Percentiles rank a stretch among this genome's conserved stretches.
Evolutionary conservation across 2,113 vertebrate species (phyloP).

Genomic region (Percopsis transmontana): DNA sequence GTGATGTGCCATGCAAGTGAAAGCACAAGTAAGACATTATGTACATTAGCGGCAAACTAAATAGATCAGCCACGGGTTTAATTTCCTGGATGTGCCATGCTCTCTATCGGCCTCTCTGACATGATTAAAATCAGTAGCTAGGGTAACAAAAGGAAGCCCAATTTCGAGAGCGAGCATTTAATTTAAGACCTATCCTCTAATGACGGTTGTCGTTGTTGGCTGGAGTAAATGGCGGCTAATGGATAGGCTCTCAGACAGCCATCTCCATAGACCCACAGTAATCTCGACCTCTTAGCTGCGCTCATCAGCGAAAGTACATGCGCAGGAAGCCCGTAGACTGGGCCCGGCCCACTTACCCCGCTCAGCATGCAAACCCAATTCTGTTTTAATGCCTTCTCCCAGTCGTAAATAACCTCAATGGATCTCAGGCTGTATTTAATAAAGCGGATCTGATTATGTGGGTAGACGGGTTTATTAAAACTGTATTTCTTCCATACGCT

Average conservation of each 20-base stretch:
- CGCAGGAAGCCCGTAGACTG: slow-evolving; percentile 8
- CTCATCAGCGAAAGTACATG: slow-evolving; percentile 46
- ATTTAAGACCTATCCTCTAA: slow-evolving; percentile 54
- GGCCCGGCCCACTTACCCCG: slow-evolving; percentile 19
- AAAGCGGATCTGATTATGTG: slow-evolving; percentile 51
- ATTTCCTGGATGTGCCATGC: slow-evolving; percentile 16
- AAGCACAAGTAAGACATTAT: slow-evolving; percentile 40
- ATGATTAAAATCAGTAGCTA: slow-evolving; percentile 28
- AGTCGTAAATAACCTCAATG: slow-evolving; percentile 42
- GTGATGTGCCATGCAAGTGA: slow-evolving; percentile 20
- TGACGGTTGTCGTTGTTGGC: slow-evolving; percentile 44
- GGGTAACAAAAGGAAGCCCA: slow-evolving; percentile 28
- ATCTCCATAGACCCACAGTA: slow-evolving; percentile 39
- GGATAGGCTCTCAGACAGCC: slow-evolving; percentile 45
- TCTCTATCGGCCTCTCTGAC: slow-evolving; percentile 19
- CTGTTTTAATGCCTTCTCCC: slow-evolving; percentile 39
- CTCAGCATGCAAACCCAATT: slow-evolving; percentile 2
- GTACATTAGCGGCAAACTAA: slow-evolving; percentile 47
- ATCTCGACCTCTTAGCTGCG: slow-evolving; percentile 19
- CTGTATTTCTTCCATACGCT: slow-evolving; percentile 47
- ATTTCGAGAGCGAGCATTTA: slow-evolving; percentile 40
- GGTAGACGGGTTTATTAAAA: slow-evolving; percentile 51
- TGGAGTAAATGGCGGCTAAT: slow-evolving; percentile 54
- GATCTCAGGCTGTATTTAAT: slow-evolving; percentile 42
- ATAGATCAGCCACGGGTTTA: slow-evolving; percentile 40